Conservation (phyloP, 2,113 vertebrate species). For the Rana temporaria region DNA sequence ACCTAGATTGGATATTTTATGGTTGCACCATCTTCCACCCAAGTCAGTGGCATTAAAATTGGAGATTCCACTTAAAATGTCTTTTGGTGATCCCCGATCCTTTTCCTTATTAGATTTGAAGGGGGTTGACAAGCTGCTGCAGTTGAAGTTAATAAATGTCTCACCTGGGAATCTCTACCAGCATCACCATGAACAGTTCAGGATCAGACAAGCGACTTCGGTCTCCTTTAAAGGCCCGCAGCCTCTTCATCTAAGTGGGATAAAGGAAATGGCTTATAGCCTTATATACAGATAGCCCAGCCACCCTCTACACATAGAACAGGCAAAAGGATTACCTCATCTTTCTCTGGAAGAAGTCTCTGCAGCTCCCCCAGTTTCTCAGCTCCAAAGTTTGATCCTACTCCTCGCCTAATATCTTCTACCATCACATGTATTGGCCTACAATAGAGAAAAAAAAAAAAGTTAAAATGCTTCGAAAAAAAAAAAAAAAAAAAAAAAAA, state of each 20-base stretch:
- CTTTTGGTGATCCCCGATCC: too few relatives aligned
- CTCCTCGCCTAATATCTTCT: constrained; percentile 71
- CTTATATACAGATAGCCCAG: neutral
- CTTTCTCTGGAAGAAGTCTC: constrained; percentile 77
- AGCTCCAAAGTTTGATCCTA: constrained; percentile 64
- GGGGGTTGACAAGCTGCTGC: too few relatives aligned
- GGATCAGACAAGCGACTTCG: constrained; percentile 73
- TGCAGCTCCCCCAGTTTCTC: constrained; percentile 77
- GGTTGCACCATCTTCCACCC: too few relatives aligned
- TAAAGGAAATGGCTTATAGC: too few relatives aligned
- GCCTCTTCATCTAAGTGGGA: constrained; percentile 69
- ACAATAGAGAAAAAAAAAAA: constrained; percentile 27
- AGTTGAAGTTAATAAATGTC: too few relatives aligned
- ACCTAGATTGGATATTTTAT: too few relatives aligned
- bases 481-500: too few relatives aligned
- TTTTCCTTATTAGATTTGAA: too few relatives aligned
- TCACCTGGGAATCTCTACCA: constrained; percentile 66
- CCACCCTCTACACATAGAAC: neutral
- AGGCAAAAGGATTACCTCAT: constrained; percentile 68
- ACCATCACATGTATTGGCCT: constrained; percentile 71
- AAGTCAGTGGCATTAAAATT: too few relatives aligned
- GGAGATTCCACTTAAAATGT: too few relatives aligned
- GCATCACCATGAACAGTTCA: constrained; percentile 75
- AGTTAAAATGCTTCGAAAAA: too few relatives aligned
- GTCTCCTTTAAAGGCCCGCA: constrained; percentile 69